Evolutionary conservation across 2,113 vertebrate genomes (phyloP), one percentile per base, ranked within the genome.

Genomic region (Burhinus oedicnemus): DNA sequence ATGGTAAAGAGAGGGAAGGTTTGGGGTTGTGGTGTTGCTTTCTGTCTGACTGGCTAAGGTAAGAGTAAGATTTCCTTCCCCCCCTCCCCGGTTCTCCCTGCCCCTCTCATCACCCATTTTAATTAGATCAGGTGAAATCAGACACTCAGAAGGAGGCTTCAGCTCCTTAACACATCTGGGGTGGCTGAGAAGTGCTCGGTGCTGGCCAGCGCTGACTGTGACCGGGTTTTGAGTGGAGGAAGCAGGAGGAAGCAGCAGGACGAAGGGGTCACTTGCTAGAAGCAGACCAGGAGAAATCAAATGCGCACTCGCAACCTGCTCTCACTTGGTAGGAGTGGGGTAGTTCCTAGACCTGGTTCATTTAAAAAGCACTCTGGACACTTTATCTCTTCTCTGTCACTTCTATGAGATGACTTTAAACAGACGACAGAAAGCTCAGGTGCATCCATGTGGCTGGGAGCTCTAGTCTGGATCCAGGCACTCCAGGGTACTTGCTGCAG

Each of bases 141-240:
- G 89, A 70, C 71, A 62, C 93, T 83, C 1, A 7, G 32, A 49
- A 88, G 85, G 82, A 92, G 68, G 42, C 88, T 86, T 23, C 51
- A 32, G 69, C 87, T 96, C 89, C 74, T 75, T 64, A 27, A 55
- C 47, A 1, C 1, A 1, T 55, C 71, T 86, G 45, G 16, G 85
- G 66, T 45, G 66, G 7, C 81, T 62, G 75, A n/a, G 75, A 27
- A 74, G 75, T 0, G 1, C 74, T 60, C 4, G 6, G 36, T 81
- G 76, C 69, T 0, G 1, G 34, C 18, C 0, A 0, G 51, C 0
- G 0, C 83, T 60, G 79, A 6, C 65, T 1, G 11, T 47, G 36
- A 32, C 62, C 0, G 0, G 62, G 47, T 30, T 60, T 47, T 42
- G 74, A 74, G 40, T 11, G 68, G 66, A 58, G 70, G 36, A 75